Base-by-base conservation (phyloP, 2,888 invertebrate species). In the Coleophora deauratella region DNA sequence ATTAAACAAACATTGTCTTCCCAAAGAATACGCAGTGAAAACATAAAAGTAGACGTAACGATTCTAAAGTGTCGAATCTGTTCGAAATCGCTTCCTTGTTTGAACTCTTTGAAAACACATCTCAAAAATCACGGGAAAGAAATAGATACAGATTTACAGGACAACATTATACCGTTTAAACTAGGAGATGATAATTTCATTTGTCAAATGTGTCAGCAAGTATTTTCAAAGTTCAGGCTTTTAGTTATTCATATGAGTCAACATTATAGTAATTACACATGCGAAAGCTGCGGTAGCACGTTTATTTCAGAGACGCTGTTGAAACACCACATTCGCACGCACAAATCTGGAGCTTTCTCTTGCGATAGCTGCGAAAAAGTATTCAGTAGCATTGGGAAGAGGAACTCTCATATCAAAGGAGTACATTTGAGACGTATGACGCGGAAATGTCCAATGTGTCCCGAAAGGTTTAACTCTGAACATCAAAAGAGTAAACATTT, bases 151-250 rank as follows among this genome's bases (percentile, higher is more conserved):
- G 70, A 76, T 6, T 49, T 82, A 1, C 74, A 82, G 44, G 85
- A 85, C 40, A 84, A 84, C 45, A 64, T 85, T 47, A 82, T 85
- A 46, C 85, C 84, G 0, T 85, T 80, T 40, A 78, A 76, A 45
- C 47, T 85, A 0, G 71, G 21, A 21, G 21, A 21, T 6, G 21
- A 21, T 6, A 21, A 6, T 6, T 21, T 21, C 21, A 6, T 6
- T 6, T 21, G 21, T 21, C 21, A 21, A 21, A 21, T 21, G 21
- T 21, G 21, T 21, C 21, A 21, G 6, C 3, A 21, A 21, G 6
- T 6, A 3, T 21, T 21, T 21, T 21, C 21, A 21, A 21, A 21
- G 38, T 61, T 65, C 41, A 61, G 61, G 46, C 50, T 49, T 1
- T 37, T 65, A 4, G 51, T 55, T 1, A 58, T 57, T 10, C 66